These are phyloP conservation scores for Leptinotarsa undecemlineata DNA, from an alignment of 1,140 invertebrate species.

Conservation along the genomic window DNA sequence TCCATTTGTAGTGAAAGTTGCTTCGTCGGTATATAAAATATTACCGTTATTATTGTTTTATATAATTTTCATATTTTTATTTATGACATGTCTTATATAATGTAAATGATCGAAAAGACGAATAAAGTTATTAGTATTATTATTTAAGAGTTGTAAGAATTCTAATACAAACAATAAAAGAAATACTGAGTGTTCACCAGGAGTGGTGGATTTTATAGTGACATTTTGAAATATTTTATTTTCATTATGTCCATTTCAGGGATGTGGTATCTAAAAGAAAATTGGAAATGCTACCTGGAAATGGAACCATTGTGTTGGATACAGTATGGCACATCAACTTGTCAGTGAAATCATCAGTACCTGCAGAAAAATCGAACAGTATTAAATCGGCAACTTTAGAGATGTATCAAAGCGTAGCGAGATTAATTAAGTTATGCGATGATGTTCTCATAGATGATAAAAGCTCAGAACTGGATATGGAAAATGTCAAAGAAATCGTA, in stretches of 20 bases:
- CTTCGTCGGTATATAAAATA: too few species aligned
- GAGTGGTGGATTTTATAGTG: too few species aligned
- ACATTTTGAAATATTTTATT: too few species aligned
- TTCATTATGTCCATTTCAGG: slow-evolving; percentile 60
- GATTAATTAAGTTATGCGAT: slow-evolving; percentile 87
- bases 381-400: slow-evolving; percentile 80
- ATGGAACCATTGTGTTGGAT: slow-evolving; percentile 89
- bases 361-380: slow-evolving; percentile 49
- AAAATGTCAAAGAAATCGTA: slow-evolving; percentile 79
- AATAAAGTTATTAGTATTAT: too few species aligned
- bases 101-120: too few species aligned
- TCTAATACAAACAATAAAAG: too few species aligned
- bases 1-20: too few species aligned
- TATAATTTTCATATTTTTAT: too few species aligned
- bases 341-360: slow-evolving; percentile 53
- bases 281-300: slow-evolving; percentile 88
- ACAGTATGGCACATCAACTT: slow-evolving; percentile 87
- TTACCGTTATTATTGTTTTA: too few species aligned
- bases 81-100: too few species aligned
- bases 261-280: slow-evolving; percentile 91
- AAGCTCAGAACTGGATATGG: slow-evolving; percentile 65
- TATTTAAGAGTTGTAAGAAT: too few species aligned
- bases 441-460: slow-evolving; percentile 78
- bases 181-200: too few species aligned
- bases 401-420: slow-evolving; percentile 83